Conservation (phyloP, 2,797 vertebrate species). For the Sebastes vulpes region DNA sequence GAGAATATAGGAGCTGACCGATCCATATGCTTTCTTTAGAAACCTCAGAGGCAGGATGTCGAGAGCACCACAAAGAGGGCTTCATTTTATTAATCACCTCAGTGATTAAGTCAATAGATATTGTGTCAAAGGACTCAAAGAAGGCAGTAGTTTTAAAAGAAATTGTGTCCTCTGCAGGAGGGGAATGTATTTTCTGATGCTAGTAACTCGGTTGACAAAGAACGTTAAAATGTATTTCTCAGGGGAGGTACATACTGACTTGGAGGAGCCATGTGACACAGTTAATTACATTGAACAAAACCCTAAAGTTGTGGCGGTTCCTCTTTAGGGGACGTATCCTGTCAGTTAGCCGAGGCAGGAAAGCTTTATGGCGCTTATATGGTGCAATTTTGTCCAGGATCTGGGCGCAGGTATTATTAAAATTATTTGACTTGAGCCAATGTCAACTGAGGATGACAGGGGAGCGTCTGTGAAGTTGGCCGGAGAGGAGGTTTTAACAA, state of each 20-base stretch:
- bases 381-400: not conserved
- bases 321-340: not conserved
- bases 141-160: not conserved
- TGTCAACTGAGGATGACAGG: not conserved
- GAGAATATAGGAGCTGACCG: not conserved
- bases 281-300: not conserved
- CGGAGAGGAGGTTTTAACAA: not conserved
- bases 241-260: not conserved
- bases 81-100: not conserved
- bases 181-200: not conserved
- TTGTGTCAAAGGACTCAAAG: not conserved
- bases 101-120: not conserved
- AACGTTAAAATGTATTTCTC: not conserved
- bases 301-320: not conserved
- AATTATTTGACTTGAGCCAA: not conserved
- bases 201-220: not conserved
- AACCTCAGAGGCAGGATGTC: not conserved
- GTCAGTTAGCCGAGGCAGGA: not conserved
- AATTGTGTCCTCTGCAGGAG: not conserved
- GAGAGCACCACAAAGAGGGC: not conserved
- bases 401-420: not conserved
- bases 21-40: not conserved
- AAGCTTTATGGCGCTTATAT: not conserved
- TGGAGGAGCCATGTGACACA: not conserved
- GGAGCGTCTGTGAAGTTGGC: not conserved